Base-by-base conservation (phyloP, 2,888 invertebrate genomes). In the Cantharis lateralis region DNA sequence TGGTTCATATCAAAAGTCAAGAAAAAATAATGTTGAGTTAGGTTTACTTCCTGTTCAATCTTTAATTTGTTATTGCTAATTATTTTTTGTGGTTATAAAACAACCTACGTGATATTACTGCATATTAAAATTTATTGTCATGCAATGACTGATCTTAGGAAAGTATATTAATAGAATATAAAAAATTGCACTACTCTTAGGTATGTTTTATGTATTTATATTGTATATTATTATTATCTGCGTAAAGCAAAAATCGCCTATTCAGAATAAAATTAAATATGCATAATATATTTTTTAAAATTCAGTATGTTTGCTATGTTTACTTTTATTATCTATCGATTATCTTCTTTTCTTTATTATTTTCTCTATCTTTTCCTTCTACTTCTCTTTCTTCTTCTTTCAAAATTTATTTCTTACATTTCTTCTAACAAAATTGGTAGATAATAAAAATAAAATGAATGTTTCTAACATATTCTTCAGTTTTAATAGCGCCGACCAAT, bases 31-130 rank as follows among this genome's bases (percentile, higher is more conserved):
- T 24, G 1, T 24, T 24, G 24, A 24, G 24, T 24, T 24, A 24
- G 64, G 64, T 64, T 64, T 64, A 64, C 64, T 64, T 64, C 70
- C 68, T 72, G 48, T 71, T 66, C 15, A 71, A 62, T 62, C 48
- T 77, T 71, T 70, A 32, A 32, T 32, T n/a, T 32, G 20, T 72
- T 64, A 64, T 20, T 24, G 62, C 71, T 74, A 72, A 68, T 70
- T 73, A 16, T 69, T 70, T 75, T 70, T 75, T 68, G 78, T 76
- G 70, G 76, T 81, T 79, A 76, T 78, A 78, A 32, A 77, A 78
- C 78, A 81, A 82, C 84, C 84, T 86, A 85, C 85, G 86, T 86
- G 87, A 87, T 87, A 87, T 86, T 86, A 86, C 84, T 81, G 80
- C 81, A 82, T 81, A 82, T 81, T 80, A 71, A 80, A 84, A 76